Base-by-base conservation (phyloP, 2,797 vertebrate genomes). In the Eulemur albifrons region DNA sequence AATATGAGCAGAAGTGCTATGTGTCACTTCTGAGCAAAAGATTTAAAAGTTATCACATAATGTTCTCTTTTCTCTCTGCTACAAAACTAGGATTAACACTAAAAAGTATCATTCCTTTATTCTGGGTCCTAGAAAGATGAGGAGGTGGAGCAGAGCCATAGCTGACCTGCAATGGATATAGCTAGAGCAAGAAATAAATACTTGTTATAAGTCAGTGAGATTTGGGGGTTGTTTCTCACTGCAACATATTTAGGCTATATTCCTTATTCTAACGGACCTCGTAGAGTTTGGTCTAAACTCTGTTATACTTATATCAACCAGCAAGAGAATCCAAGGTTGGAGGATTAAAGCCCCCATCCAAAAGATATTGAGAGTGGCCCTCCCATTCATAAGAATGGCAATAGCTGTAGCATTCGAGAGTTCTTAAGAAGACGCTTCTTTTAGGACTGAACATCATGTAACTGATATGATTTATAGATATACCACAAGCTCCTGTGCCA, bases 11-110 rank as follows among this genome's bases (percentile, higher is more conserved):
- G 54, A 83, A 35, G 30, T 61, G 45, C 38, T 63, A 7, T 27
- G 13, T 67, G 48, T 35, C 35, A 59, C 8, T 48, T 69, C 25
- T 48, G 32, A 92, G 63, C 13, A 82, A 89, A 76, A 61, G 48
- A 18, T 65, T 76, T 73, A 50, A 85, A 40, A 87, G 7, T 30
- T 14, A 2, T 79, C 48, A 90, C 18, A 57, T 4, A n/a, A 5
- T 57, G 21, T 40, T 92, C 13, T 88, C n/a, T 90, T 81, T 77
- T 82, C 13, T 94, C n/a, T 91, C 50, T 95, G 50, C 25, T 54
- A 63, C 20, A 83, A 76, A 13, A 67, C 1, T 48, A 72, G 72
- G 20, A 57, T 73, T 72, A 67, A 84, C 23, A 45, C 69, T 90
- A 38, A 57, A 90, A 96, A 72, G 4, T 18, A n/a, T 54, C 25